Percentiles rank a stretch among this genome's conserved stretches.
Conservation (phyloP, 2,797 vertebrate species). For the Semotilus atromaculatus region DNA sequence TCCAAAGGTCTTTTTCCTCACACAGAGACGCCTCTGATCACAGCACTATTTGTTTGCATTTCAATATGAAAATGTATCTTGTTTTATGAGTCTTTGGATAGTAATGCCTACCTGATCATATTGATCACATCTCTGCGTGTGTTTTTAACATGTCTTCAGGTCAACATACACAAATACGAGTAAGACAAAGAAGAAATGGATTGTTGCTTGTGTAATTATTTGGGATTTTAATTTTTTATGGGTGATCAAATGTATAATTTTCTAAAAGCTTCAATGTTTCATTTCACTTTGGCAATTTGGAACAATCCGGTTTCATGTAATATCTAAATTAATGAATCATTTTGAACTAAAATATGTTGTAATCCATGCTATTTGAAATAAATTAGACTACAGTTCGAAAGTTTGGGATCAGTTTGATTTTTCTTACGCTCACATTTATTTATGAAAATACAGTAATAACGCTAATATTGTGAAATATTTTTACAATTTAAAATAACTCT, state of each 20-base stretch:
- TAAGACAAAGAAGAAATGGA: background rate
- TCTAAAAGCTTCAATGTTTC: background rate
- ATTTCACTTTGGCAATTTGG: no score
- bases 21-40: background rate
- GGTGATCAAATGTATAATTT: background rate
- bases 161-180: background rate
- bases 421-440: background rate
- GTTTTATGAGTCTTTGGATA: background rate
- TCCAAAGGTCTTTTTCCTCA: background rate
- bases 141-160: conserved; percentile 9
- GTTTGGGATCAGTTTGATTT: background rate
- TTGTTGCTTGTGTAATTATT: background rate
- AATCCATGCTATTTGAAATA: background rate
- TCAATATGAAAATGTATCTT: background rate
- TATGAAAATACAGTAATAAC: background rate
- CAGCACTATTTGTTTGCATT: background rate
- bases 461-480: no score
- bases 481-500: background rate
- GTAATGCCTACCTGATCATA: background rate
- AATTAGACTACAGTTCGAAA: background rate
- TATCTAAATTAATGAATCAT: background rate
- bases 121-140: background rate
- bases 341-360: background rate
- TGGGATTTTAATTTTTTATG: background rate
- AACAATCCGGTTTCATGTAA: background rate